phyloP scores from a whole-genome alignment of 2,797 vertebrate genomes.

The Thunnus albacares region DNA sequence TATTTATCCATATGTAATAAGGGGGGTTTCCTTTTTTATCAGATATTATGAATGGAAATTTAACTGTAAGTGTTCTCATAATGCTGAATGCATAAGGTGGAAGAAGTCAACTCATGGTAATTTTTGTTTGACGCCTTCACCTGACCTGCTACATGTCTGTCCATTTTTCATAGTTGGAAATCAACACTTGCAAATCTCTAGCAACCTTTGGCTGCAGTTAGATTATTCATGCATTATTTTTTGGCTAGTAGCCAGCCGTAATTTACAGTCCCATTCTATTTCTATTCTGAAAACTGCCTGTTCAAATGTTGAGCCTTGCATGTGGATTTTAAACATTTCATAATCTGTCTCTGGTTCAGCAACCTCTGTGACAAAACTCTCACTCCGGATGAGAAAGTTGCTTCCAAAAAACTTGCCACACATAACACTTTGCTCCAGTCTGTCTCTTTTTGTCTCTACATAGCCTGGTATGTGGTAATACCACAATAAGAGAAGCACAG shows the following conservation, averaged over 20 bases:
- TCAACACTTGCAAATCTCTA: background rate
- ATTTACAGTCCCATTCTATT: background rate
- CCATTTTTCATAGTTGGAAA: background rate
- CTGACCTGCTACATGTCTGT: background rate
- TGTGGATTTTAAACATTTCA: constrained; percentile 2
- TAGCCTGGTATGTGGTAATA: constrained; percentile 38
- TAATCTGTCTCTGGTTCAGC: background rate
- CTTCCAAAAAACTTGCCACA: constrained; percentile 20
- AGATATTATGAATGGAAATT: background rate
- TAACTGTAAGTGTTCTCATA: background rate
- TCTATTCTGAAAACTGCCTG: background rate
- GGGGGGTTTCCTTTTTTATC: background rate
- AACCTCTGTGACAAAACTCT: constrained; percentile 1
- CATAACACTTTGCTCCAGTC: constrained; percentile 22
- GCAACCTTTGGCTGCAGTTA: background rate
- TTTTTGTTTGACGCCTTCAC: background rate
- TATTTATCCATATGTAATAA: background rate
- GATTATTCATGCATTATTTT: background rate
- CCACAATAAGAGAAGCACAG: constrained; percentile 16
- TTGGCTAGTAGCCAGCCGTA: background rate
- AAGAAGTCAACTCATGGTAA: background rate
- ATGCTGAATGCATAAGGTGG: background rate
- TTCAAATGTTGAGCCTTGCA: background rate
- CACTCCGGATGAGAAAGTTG: background rate
- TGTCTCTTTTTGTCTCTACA: constrained; percentile 3